Conservation (phyloP, 2,113 vertebrate species). For the Chascanopsetta lugubris region DNA sequence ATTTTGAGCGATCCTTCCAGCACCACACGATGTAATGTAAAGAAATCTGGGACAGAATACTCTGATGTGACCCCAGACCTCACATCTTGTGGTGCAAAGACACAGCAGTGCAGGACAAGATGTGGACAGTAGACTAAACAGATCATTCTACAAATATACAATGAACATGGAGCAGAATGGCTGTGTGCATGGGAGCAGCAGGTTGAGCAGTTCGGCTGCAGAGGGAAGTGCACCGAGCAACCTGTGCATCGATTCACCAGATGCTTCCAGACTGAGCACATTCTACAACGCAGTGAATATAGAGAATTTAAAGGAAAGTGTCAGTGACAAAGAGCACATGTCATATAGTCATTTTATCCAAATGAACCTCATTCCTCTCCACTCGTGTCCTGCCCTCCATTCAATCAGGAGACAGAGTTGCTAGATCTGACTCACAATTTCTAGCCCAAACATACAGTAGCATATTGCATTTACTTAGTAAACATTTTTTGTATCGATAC, state of each 20-base stretch:
- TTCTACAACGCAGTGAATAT: neutral
- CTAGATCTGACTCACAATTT: too few relatives aligned
- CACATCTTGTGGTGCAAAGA: conserved; percentile 41
- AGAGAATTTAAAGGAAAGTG: neutral
- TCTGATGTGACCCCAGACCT: conserved; percentile 16
- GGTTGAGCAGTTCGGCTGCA: conserved; percentile 23
- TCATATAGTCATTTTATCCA: too few relatives aligned
- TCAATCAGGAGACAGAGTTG: too few relatives aligned
- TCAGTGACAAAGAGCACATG: too few relatives aligned
- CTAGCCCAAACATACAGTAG: too few relatives aligned
- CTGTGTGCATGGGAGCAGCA: conserved; percentile 23
- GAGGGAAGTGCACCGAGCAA: conserved; percentile 8
- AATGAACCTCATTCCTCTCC: too few relatives aligned
- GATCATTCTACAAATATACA: conserved; percentile 63
- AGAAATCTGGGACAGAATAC: neutral
- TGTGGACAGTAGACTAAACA: conserved; percentile 56
- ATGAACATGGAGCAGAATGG: conserved; percentile 26
- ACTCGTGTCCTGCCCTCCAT: too few relatives aligned
- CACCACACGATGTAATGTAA: neutral
- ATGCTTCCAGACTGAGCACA: neutral
- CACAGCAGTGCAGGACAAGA: conserved; percentile 5
- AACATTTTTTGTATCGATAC: too few relatives aligned
- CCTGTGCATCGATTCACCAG: conserved; percentile 15
- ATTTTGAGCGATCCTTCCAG: neutral
- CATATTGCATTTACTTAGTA: too few relatives aligned